Conservation (phyloP, 1,140 invertebrate species). For the Macrotrachela quadricornifera region DNA sequence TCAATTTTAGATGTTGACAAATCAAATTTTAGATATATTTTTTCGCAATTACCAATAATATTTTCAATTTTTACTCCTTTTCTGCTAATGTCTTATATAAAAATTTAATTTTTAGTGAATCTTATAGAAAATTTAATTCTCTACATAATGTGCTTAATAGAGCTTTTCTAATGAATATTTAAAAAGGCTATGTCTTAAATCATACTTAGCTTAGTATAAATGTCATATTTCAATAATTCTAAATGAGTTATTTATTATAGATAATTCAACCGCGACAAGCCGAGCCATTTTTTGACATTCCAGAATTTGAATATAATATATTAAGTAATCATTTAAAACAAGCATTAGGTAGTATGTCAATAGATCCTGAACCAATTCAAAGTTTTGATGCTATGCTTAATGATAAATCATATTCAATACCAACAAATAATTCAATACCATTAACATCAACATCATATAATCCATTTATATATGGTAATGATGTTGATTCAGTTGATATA, state of each 20-base stretch:
- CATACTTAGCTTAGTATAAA: no score
- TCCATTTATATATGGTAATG: slow-evolving; percentile 77
- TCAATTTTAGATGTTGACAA: no score
- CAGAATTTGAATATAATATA: slow-evolving; percentile 78
- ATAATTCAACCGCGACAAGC: slow-evolving; percentile 1
- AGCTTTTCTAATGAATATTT: no score
- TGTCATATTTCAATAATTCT: no score
- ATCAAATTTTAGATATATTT: no score
- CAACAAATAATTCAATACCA: background rate
- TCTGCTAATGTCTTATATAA: no score
- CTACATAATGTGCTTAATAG: no score
- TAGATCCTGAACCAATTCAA: slow-evolving; percentile 35
- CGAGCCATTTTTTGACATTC: slow-evolving; percentile 37
- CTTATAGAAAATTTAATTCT: no score
- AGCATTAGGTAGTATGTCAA: slow-evolving; percentile 35
- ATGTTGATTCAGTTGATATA: slow-evolving; percentile 89
- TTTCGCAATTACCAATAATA: no score
- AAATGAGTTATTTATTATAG: slow-evolving; percentile 44
- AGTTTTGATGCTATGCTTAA: slow-evolving; percentile 16
- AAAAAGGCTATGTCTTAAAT: no score
- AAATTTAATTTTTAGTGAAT: no score
- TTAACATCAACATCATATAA: slow-evolving; percentile 36
- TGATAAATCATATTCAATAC: slow-evolving; percentile 2
- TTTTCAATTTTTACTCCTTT: no score
- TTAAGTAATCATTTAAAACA: slow-evolving; percentile 83